Conservation (phyloP, 2,888 invertebrate species). For the Chrysopilus asiliformis region DNA sequence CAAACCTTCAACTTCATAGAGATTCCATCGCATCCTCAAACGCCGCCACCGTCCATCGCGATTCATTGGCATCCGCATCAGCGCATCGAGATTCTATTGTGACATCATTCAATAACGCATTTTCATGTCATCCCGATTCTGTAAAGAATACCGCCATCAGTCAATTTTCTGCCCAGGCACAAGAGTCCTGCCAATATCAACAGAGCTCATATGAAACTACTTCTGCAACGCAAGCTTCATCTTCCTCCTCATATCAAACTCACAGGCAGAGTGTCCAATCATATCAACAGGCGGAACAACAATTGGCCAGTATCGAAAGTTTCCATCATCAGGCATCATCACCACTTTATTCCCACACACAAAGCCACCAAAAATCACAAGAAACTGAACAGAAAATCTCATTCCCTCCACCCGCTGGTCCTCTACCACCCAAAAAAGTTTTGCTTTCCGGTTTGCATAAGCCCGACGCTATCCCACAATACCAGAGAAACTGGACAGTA, state of each 20-base stretch:
- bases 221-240: background rate
- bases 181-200: too few relatives aligned
- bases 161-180: too few relatives aligned
- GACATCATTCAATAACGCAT: too few relatives aligned
- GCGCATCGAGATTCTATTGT: slow-evolving; percentile 4
- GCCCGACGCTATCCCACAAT: slow-evolving; percentile 48
- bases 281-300: slow-evolving; percentile 1
- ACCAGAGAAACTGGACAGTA: slow-evolving; percentile 49
- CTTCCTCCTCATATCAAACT: background rate
- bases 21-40: slow-evolving; percentile 5
- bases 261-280: background rate
- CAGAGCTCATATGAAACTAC: too few relatives aligned
- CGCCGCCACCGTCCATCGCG: background rate
- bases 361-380: slow-evolving; percentile 12
- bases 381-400: slow-evolving; percentile 30
- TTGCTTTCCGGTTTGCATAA: slow-evolving; percentile 44
- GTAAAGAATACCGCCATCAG: too few relatives aligned
- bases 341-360: slow-evolving; percentile 13
- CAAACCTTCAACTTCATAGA: background rate
- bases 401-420: slow-evolving; percentile 31
- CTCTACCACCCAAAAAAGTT: slow-evolving; percentile 21
- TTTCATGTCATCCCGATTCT: too few relatives aligned
- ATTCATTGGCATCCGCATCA: too few relatives aligned
- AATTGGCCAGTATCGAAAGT: slow-evolving; percentile 1
- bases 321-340: slow-evolving; percentile 9